phyloP scores from a whole-genome alignment of 2,113 vertebrate genomes.

The Eptesicus fuscus region DNA sequence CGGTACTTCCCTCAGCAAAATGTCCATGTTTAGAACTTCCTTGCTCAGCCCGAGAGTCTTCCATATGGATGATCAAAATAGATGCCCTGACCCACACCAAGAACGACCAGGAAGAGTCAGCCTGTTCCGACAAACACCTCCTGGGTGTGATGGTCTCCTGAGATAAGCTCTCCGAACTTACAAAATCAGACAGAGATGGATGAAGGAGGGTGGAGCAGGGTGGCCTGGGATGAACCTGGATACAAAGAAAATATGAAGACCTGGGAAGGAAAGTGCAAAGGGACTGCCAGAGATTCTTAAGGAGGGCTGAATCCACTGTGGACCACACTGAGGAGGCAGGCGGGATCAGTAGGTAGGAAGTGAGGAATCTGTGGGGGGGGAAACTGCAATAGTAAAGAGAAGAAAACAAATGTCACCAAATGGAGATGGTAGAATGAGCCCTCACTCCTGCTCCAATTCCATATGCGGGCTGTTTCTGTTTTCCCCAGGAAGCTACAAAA shows the following conservation, averaged over 20 bases:
- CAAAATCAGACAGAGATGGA: background rate
- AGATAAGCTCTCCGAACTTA: background rate
- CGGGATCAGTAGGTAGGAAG: background rate
- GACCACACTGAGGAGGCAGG: too few species aligned
- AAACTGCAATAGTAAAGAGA: background rate
- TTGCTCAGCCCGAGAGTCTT: background rate
- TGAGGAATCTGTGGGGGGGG: background rate
- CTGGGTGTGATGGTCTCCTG: background rate
- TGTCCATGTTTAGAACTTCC: background rate
- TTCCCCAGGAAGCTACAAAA: slow-evolving; percentile 37
- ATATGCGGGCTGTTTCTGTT: background rate
- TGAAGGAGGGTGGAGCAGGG: background rate
- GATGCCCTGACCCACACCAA: background rate
- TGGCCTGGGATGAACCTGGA: background rate
- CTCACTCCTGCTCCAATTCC: background rate
- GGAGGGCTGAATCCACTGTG: background rate
- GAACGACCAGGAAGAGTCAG: background rate
- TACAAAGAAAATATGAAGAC: slow-evolving; percentile 41
- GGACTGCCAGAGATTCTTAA: background rate
- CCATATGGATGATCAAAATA: background rate
- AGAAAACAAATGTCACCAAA: background rate
- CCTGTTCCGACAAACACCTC: background rate
- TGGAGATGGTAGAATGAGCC: background rate
- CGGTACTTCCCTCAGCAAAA: background rate
- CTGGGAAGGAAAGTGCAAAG: background rate